A percentile compares a stretch with the other conserved stretches of the same genome.
These are phyloP conservation scores for Erethizon dorsatum DNA, from an alignment of 2,797 vertebrate genomes.

Conservation along the genomic window DNA sequence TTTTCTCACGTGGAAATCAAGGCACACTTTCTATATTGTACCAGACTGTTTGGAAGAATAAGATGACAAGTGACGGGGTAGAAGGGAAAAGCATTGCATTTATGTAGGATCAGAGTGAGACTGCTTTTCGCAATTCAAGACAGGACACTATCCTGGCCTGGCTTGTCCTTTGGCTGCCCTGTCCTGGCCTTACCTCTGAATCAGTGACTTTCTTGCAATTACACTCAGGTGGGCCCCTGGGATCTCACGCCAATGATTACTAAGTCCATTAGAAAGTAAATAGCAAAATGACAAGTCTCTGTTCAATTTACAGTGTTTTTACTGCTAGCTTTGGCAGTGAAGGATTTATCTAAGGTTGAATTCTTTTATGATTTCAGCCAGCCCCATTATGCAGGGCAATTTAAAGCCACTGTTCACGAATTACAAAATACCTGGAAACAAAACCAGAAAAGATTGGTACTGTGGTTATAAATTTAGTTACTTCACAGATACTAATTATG, in stretches of 20 bases:
- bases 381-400: neutral
- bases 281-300: conserved; percentile 52
- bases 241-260: neutral
- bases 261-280: neutral
- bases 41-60: neutral
- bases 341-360: conserved; percentile 52
- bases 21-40: neutral
- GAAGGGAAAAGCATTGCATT: neutral
- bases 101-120: neutral
- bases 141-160: neutral
- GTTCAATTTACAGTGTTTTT: conserved; percentile 59
- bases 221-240: neutral
- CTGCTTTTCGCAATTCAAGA: neutral
- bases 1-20: neutral
- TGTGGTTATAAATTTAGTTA: conserved; percentile 57
- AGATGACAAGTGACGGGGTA: neutral
- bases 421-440: conserved; percentile 62
- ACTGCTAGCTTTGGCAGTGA: neutral
- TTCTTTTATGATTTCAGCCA: conserved; percentile 17
- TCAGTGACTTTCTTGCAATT: neutral
- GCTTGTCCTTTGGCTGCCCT: neutral
- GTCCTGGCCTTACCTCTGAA: neutral
- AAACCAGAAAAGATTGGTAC: conserved; percentile 62
- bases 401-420: conserved; percentile 62
- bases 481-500: neutral